Evolutionary conservation across 2,888 invertebrate genomes (phyloP).

Genomic region (Lomographa bimaculata): DNA sequence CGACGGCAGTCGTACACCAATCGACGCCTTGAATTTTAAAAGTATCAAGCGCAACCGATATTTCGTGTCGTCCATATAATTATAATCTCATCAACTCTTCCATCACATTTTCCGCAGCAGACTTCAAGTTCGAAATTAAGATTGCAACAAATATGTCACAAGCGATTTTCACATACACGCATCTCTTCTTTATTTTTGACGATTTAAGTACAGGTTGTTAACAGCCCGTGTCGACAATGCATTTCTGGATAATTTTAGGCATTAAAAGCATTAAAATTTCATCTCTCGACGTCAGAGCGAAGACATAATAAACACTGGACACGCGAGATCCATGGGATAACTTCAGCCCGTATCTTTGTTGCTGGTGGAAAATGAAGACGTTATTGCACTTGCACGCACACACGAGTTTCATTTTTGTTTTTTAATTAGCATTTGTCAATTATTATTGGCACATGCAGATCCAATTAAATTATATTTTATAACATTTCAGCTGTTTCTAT

Average conservation of each 20-base stretch:
- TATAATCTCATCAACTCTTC: too few relatives aligned
- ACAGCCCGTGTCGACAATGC: conserved; percentile 51
- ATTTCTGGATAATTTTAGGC: conserved; percentile 50
- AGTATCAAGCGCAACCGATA: too few relatives aligned
- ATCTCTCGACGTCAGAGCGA: conserved; percentile 41
- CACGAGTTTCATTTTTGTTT: neutral
- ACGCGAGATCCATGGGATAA: conserved; percentile 41
- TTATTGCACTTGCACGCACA: conserved; percentile 19
- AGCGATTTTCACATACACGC: conserved; percentile 40
- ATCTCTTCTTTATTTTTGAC: conserved; percentile 49
- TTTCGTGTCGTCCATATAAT: too few relatives aligned
- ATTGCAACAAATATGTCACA: conserved; percentile 44
- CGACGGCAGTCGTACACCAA: too few relatives aligned
- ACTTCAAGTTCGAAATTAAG: conserved; percentile 3
- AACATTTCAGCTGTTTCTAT: too few relatives aligned
- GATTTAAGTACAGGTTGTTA: conserved; percentile 52
- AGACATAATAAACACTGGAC: conserved; percentile 50
- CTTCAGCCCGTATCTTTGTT: conserved; percentile 30
- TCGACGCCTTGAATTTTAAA: too few relatives aligned
- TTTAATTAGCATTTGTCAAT: conserved; percentile 3
- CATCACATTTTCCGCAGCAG: too few relatives aligned
- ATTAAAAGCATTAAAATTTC: conserved; percentile 55
- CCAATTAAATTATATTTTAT: too few relatives aligned
- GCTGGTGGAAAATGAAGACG: conserved; percentile 20
- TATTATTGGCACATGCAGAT: too few relatives aligned